These are phyloP conservation scores for Passer domesticus DNA, from an alignment of 2,113 vertebrate species.

Conservation along the genomic window DNA sequence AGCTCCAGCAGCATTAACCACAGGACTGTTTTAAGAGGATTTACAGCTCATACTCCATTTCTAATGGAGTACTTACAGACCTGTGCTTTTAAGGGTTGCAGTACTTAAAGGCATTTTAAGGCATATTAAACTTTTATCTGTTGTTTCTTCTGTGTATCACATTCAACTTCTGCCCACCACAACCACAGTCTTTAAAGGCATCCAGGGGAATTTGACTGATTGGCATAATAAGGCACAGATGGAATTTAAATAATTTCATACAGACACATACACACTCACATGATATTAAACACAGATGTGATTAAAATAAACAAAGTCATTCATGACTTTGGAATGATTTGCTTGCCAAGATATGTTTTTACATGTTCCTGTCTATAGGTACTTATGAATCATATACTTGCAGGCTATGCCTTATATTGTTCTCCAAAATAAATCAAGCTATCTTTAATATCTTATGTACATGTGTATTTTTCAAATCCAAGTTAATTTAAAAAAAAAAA, in stretches of 20 bases:
- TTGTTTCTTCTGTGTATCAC: not conserved
- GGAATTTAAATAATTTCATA: not conserved
- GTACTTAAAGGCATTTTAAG: not conserved
- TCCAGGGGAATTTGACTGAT: not conserved
- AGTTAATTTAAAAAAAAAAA: not conserved
- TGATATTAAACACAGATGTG: not conserved
- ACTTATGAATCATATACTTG: not conserved
- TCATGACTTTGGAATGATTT: not conserved
- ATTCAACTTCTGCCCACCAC: not conserved
- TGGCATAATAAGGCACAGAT: not conserved
- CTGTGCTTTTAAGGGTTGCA: not conserved
- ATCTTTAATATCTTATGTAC: not conserved
- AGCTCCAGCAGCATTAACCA: not conserved
- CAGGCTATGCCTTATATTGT: not conserved
- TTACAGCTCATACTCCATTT: not conserved
- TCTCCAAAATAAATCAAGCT: not conserved
- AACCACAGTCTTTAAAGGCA: not conserved
- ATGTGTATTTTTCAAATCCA: not conserved
- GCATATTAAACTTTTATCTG: not conserved
- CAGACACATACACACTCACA: rapidly evolving
- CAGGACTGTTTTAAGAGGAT: not conserved
- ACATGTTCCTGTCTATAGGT: not conserved
- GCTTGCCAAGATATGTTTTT: not conserved
- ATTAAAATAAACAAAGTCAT: not conserved
- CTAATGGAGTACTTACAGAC: not conserved